Percentiles rank a stretch among this genome's conserved stretches.
These are phyloP conservation scores for Ochropleura plecta DNA, from an alignment of 2,888 invertebrate genomes.

Conservation along the genomic window DNA sequence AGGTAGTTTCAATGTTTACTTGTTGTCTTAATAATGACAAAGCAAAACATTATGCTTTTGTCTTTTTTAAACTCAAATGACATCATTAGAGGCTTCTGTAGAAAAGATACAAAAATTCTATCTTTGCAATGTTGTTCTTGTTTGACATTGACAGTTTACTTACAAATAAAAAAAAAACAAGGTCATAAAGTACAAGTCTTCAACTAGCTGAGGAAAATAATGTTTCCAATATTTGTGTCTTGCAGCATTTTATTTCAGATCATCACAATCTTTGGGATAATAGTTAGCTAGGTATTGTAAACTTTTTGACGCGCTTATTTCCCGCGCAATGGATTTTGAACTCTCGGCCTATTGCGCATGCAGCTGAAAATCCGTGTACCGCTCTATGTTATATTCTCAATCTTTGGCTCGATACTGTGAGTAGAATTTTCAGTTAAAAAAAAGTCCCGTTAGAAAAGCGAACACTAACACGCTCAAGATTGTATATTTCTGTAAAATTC, in stretches of 20 bases:
- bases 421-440: neutral
- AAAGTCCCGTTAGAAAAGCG: neutral
- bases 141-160: conserved; percentile 52
- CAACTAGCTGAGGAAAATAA: conserved; percentile 5
- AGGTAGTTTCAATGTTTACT: conserved; percentile 21
- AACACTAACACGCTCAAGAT: too few relatives aligned
- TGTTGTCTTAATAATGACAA: neutral
- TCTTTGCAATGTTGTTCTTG: conserved; percentile 33
- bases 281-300: neutral
- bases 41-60: conserved; percentile 13
- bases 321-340: neutral
- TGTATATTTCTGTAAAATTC: too few relatives aligned
- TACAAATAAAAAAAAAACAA: conserved; percentile 36
- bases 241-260: conserved; percentile 9
- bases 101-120: conserved; percentile 1
- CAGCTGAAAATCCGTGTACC: neutral
- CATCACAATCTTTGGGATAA: neutral
- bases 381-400: neutral
- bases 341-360: neutral
- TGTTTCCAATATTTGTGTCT: neutral
- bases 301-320: neutral
- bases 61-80: conserved; percentile 7
- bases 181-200: conserved; percentile 15
- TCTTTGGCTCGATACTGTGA: neutral
- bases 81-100: conserved; percentile 10